Conservation (phyloP, 2,888 invertebrate species). For the Eubasilissa splendida region DNA sequence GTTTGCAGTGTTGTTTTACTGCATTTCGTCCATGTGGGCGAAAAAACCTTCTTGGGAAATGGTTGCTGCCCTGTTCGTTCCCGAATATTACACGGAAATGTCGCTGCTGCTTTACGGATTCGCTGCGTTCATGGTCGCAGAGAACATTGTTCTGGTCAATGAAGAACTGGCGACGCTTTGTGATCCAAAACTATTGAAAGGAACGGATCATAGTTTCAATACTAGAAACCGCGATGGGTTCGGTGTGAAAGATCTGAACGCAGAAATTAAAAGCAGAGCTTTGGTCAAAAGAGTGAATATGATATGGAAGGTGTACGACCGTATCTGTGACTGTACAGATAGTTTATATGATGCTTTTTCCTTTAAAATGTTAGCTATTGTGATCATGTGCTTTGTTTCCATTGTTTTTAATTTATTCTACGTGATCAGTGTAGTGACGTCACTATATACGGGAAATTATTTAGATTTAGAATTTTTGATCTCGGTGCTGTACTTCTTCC, state of each 20-base stretch:
- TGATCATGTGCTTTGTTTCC: neutral
- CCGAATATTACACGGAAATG: neutral
- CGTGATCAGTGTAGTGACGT: neutral
- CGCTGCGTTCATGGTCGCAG: neutral
- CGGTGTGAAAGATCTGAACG: neutral
- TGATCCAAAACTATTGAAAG: neutral
- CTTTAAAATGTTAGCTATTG: conserved; percentile 1
- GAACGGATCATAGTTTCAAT: neutral
- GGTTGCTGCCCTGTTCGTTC: neutral
- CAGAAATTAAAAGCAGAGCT: neutral
- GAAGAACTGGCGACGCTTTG: neutral
- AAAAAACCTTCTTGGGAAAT: neutral
- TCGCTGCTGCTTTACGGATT: neutral
- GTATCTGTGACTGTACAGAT: conserved; percentile 4
- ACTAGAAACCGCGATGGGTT: too few relatives aligned
- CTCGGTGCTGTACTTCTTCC: neutral
- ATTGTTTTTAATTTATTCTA: conserved; percentile 12
- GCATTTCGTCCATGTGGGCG: neutral
- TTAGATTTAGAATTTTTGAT: neutral
- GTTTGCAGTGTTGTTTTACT: neutral
- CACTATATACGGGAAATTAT: neutral
- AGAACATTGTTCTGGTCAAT: neutral
- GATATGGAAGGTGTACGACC: neutral
- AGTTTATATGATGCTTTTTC: neutral
- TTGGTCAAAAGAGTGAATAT: neutral